Evolutionary conservation across 2,113 vertebrate genomes (phyloP).

Genomic region (Caretta caretta): DNA sequence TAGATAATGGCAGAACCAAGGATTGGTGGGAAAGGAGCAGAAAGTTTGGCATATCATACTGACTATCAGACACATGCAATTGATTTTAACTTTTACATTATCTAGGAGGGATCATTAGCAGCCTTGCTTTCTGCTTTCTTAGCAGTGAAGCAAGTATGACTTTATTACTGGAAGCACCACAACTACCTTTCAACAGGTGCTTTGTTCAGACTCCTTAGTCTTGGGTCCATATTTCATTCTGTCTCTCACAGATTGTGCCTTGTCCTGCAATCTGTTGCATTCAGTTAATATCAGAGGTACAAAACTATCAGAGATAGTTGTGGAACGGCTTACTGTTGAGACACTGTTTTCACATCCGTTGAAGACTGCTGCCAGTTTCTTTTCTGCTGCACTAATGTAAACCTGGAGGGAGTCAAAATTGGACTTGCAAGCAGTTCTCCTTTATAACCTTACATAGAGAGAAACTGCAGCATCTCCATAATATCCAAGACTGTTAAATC

Average conservation of each 20-base stretch:
- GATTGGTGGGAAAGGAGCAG: not conserved
- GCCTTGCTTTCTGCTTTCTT: not conserved
- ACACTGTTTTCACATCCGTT: not conserved
- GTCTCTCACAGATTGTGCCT: not conserved
- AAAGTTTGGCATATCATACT: not conserved
- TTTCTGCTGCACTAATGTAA: not conserved
- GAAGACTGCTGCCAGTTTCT: not conserved
- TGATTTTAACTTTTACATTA: not conserved
- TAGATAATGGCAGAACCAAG: not conserved
- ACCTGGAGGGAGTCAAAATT: not conserved
- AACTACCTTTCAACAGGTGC: not conserved
- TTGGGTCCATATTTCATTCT: not conserved
- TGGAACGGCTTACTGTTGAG: not conserved
- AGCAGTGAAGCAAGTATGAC: not conserved
- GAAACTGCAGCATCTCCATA: not conserved
- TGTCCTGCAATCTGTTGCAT: not conserved
- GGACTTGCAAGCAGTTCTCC: not conserved
- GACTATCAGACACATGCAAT: rapidly evolving
- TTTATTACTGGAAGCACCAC: not conserved
- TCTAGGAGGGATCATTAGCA: not conserved
- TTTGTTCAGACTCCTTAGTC: not conserved
- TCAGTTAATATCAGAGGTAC: not conserved
- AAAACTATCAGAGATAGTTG: not conserved
- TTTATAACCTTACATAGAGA: not conserved
- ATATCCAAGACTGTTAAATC: not conserved